Base-by-base conservation (phyloP, 2,113 vertebrate species). In the Lepisosteus oculatus region DNA sequence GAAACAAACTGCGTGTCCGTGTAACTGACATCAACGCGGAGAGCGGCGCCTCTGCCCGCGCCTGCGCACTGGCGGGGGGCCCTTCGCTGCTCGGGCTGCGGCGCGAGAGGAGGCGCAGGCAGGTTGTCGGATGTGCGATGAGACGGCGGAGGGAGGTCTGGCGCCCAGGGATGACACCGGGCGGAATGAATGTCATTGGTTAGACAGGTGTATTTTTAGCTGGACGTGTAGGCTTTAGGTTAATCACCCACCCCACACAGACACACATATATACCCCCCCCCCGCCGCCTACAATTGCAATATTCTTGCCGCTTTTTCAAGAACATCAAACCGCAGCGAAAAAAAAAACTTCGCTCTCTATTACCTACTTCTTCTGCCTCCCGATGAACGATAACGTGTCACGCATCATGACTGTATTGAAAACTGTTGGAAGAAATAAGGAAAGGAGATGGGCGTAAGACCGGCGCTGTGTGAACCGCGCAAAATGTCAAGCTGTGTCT, bases 341-440 rank as follows among this genome's bases (percentile, higher is more conserved):
- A 51, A 51, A 51, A 5, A 51, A 29, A 29, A 29, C 29, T 65
- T 9, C 13, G 14, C 3, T 3, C 44, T 42, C 9, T 15, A 15
- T 65, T 65, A 8, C 55, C 14, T n/a, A 13, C 4, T 69, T 11
- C 13, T 3, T 15, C 2, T 72, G 55, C 55, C 55, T 44, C 55
- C 65, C 14, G 45, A 56, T 55, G 55, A 55, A 61, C 43, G 12
- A 41, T 61, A 29, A 43, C 57, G 14, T 56, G 45, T 69, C 43
- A 70, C 1, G 6, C 69, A 64, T 14, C 69, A 64, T 14, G 17
- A 71, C 15, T 6, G 45, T 15, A 55, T 7, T 9, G 8, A 17
- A 7, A 42, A 86, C 83, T 88, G 85, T 89, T 79, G 77, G 72
- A 71, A 43, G 5, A 7, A 15, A 2, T 45, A 61, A 45, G 62